Conservation (phyloP, 2,888 invertebrate species). For the Napeogenes sylphis region DNA sequence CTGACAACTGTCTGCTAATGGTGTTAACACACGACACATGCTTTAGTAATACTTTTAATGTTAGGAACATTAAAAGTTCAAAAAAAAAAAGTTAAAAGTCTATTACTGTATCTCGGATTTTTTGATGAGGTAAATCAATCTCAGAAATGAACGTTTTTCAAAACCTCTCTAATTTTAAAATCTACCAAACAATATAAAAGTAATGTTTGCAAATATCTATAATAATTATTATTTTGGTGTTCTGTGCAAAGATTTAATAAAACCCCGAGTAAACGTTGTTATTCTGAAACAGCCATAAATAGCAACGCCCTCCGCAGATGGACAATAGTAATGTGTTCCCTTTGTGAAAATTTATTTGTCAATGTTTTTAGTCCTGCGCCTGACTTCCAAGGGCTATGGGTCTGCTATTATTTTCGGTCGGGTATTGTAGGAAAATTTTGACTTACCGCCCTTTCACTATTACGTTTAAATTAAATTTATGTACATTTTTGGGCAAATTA, state of each 20-base stretch:
- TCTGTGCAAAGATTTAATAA: neutral
- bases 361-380: constrained; percentile 38
- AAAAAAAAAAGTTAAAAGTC: too few relatives aligned
- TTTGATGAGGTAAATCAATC: neutral
- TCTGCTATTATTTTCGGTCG: constrained; percentile 30
- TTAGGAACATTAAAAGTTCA: too few relatives aligned
- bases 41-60: too few relatives aligned
- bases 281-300: constrained; percentile 16
- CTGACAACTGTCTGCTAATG: constrained; percentile 29
- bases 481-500: too few relatives aligned
- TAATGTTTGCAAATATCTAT: too few relatives aligned
- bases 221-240: neutral
- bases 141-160: too few relatives aligned
- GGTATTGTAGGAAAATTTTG: constrained; percentile 32
- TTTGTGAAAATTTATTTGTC: constrained; percentile 40
- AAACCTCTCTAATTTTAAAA: neutral
- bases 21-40: too few relatives aligned
- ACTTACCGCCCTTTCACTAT: constrained; percentile 27
- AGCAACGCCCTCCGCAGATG: constrained; percentile 21
- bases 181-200: neutral
- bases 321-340: constrained; percentile 37
- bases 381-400: constrained; percentile 34
- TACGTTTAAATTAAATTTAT: constrained; percentile 11
- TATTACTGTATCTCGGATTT: too few relatives aligned
- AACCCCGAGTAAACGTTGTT: neutral